Base-by-base conservation (phyloP, 2,888 invertebrate species). In the Leptopilina syphax region DNA sequence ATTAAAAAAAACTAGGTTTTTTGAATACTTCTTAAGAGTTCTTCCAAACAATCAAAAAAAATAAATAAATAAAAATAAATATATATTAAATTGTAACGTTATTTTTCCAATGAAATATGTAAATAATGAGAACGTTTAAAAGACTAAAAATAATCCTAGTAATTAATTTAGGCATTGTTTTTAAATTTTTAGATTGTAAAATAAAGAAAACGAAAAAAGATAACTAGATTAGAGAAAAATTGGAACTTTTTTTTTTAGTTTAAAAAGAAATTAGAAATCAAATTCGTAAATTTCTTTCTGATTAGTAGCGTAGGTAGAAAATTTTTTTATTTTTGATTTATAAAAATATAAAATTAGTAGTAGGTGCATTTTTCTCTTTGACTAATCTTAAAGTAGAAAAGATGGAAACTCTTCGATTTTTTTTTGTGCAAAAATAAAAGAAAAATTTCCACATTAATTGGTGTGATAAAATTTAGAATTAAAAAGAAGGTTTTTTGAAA, bases 1-100 rank as follows among this genome's bases (percentile, higher is more conserved):
- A n/a, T 27, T 34, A 57, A 73, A 13, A 57, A 57, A 73, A 13
- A 27, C 57, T 73, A 73, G 34, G n/a, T 41, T 41, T 34, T 34
- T 57, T 57, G 57, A 57, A 41, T 73, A 57, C 57, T 73, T 73
- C 34, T 34, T 73, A 73, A 73, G 73, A 54, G 73, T 73, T 73
- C 73, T 73, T 73, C 73, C 57, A 73, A 41, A 27, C 34, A 73
- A 34, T 34, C 50, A 34, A 54, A 50, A 57, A 57, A 44, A 44
- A 44, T 7, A 44, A 44, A 44, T 44, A 44, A 44, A 44, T 44
- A 44, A 44, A 44, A 44, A 44, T 44, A 44, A 44, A 44, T 44
- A 44, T 44, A 44, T 44, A 73, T 34, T 70, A 57, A 57, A 73
- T 34, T 54, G 54, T n/a, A 73, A 73, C 10, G 34, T 73, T 73